phyloP scores from a whole-genome alignment of 2,888 invertebrate genomes.

The Torymus aiolomorphi region DNA sequence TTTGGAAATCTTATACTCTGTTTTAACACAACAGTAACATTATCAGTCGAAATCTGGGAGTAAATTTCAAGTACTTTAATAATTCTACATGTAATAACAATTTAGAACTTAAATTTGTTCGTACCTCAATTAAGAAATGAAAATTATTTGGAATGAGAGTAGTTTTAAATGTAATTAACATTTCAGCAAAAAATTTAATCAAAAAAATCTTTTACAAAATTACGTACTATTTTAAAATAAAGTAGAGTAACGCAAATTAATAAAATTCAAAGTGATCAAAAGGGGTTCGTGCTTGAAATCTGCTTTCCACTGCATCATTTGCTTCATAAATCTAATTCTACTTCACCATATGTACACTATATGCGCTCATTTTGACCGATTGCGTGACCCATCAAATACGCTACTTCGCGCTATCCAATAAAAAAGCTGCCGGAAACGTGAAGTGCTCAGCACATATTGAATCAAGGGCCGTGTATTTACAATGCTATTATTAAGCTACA shows the following conservation, averaged over 20 bases:
- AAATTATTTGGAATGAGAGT: not conserved
- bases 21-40: constrained; percentile 26
- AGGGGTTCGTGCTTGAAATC: constrained; percentile 31
- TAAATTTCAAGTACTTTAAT: constrained; percentile 1
- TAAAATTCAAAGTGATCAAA: not conserved
- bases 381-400: constrained; percentile 53
- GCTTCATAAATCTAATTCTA: constrained; percentile 62
- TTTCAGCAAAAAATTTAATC: too few relatives aligned
- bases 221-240: too few relatives aligned
- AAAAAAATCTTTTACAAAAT: too few relatives aligned
- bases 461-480: constrained; percentile 72
- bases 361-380: constrained; percentile 66
- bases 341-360: constrained; percentile 69
- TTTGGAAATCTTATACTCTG: constrained; percentile 19
- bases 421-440: constrained; percentile 68
- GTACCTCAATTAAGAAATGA: not conserved
- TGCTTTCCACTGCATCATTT: constrained; percentile 32
- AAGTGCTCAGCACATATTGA: constrained; percentile 73
- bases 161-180: too few relatives aligned
- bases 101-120: not conserved
- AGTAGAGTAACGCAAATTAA: too few relatives aligned
- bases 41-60: constrained; percentile 25
- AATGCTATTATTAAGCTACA: constrained; percentile 71
- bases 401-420: constrained; percentile 59
- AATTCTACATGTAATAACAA: not conserved